Evolutionary conservation across 2,113 vertebrate species (phyloP).

Genomic region (Conger conger): DNA sequence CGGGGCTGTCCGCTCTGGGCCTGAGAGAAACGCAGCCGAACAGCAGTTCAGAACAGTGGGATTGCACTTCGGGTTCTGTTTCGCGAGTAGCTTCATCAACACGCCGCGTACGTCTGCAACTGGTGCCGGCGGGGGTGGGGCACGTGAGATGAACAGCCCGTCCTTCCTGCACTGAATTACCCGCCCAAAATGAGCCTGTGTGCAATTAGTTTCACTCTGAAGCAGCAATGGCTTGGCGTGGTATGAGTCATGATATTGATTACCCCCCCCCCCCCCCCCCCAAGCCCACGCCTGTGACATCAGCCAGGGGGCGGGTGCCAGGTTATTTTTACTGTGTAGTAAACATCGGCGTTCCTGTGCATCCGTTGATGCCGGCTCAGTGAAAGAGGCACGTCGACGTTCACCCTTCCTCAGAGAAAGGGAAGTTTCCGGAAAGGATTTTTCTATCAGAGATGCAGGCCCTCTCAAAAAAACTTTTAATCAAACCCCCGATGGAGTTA

Average conservation of each 20-base stretch:
- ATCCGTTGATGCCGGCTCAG: constrained; percentile 13
- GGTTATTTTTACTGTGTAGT: constrained; percentile 35
- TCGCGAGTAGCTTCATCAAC: neutral
- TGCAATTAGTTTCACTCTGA: constrained; percentile 71
- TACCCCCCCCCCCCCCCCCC: constrained; percentile 22
- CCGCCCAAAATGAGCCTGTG: constrained; percentile 64
- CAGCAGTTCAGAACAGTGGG: too few relatives aligned
- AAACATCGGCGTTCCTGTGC: constrained; percentile 16
- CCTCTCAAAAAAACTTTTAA: too few relatives aligned
- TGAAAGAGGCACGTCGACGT: neutral
- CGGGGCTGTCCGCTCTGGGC: too few relatives aligned
- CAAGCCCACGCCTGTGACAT: neutral
- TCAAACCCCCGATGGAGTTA: too few relatives aligned
- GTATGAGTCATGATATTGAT: constrained; percentile 75
- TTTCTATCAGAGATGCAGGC: too few relatives aligned
- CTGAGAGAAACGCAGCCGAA: too few relatives aligned
- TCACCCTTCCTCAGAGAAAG: too few relatives aligned
- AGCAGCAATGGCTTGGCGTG: constrained; percentile 63
- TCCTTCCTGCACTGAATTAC: constrained; percentile 57
- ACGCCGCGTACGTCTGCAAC: neutral
- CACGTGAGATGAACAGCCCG: constrained; percentile 39
- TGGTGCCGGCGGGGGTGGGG: too few relatives aligned
- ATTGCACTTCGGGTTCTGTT: too few relatives aligned
- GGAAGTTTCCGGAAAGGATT: too few relatives aligned
- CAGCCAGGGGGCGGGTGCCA: neutral